These are phyloP conservation scores for Cristatella mucedo DNA, from an alignment of 2,888 invertebrate genomes.

Conservation along the genomic window DNA sequence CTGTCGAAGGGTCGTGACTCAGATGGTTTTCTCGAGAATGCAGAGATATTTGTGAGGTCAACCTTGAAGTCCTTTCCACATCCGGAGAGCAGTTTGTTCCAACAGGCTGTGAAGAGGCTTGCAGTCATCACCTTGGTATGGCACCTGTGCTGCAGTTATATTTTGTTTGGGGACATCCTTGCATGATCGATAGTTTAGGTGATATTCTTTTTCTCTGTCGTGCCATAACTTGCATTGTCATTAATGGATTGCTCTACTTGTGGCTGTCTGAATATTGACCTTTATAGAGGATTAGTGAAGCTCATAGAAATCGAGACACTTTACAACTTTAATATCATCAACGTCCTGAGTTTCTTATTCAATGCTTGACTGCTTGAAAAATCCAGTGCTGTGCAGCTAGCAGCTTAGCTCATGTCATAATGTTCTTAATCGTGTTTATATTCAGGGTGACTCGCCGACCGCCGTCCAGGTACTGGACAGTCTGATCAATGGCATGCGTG, in stretches of 20 bases:
- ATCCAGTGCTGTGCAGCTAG: too few species aligned
- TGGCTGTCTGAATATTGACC: background rate
- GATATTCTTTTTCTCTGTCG: too few species aligned
- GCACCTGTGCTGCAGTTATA: constrained; percentile 7
- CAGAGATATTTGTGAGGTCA: constrained; percentile 61
- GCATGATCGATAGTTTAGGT: too few species aligned
- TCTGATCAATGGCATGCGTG: constrained; percentile 73
- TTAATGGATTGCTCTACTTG: background rate
- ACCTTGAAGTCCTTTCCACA: constrained; percentile 76
- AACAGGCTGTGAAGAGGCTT: constrained; percentile 28
- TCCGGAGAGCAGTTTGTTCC: constrained; percentile 61
- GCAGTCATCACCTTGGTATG: constrained; percentile 26
- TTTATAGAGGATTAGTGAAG: too few species aligned
- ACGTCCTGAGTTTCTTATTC: too few species aligned
- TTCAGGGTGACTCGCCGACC: constrained; percentile 46
- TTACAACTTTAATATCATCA: too few species aligned
- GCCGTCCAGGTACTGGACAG: constrained; percentile 56
- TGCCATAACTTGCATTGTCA: background rate
- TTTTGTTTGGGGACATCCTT: too few species aligned
- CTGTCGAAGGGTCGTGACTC: constrained; percentile 40
- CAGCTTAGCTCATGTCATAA: too few species aligned
- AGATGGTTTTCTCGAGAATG: constrained; percentile 42
- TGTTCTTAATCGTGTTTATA: too few species aligned
- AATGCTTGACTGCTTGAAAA: too few species aligned
- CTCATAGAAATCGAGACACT: too few species aligned